Evolutionary conservation across 2,113 vertebrate genomes (phyloP), one percentile per base, ranked within the genome.

Genomic region (Psittacula cyanocephala): DNA sequence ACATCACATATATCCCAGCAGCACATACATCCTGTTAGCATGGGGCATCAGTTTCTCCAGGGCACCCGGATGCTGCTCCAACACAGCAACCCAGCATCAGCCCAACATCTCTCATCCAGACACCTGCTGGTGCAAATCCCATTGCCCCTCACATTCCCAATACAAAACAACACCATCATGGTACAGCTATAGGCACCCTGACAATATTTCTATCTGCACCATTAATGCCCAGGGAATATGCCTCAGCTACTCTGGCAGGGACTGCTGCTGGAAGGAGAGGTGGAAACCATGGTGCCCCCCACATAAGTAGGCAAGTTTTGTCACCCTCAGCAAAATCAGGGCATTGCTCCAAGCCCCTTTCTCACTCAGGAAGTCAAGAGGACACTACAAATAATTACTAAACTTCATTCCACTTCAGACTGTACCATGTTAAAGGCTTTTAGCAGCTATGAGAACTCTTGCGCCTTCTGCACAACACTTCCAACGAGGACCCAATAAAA

Each of bases 51-150:
- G 6, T 8, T 49, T 70, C 29, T 28, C 11, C 31, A 67, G 15
- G 39, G 33, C 1, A 2, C 15, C 39, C 0, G 0, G 15, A 39
- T 11, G 39, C 19, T 2, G 9, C 7, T 47, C 67, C 10, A 2
- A 28, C 0, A 0, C 71, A 90, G 52, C 19, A 52, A 60, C 7
- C 18, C 11, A 6, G 39, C 62, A 57, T 11, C 44, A 80, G 35
- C 59, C 18, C 46, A 33, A 10, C 2, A 28, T 17, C 12, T 24
- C 29, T 77, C 59, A 37, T 13, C 16, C 81, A 77, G 24, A 47
- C 4, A 1, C 39, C 22, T 75, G n/a, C 63, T 50, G 20, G 35
- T 76, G 52, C 3, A 11, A 84, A 81, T 43, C 17, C n/a, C 65
- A 46, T 3, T 43, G 47, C 17, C 14, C 12, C 24, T 62, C 70